These are phyloP conservation scores for Lepidostoma basale DNA, from an alignment of 1,140 invertebrate species.

Conservation along the genomic window DNA sequence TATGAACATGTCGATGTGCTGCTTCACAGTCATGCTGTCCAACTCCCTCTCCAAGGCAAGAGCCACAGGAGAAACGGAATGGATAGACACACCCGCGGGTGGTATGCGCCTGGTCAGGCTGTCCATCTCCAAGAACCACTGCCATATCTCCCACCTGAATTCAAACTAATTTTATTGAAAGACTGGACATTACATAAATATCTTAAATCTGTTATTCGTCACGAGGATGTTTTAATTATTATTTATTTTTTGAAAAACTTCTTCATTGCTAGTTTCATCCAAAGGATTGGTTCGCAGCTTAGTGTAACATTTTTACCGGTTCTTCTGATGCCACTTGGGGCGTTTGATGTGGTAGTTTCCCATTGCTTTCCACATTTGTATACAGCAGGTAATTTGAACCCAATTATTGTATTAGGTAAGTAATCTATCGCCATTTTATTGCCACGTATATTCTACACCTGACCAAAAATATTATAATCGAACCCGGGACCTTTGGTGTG, in stretches of 20 bases:
- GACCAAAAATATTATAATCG: neutral
- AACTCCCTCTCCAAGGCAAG: neutral
- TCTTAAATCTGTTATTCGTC: neutral
- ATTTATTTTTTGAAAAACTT: too few species aligned
- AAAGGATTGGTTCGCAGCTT: too few species aligned
- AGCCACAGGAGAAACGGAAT: neutral
- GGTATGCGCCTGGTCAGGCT: conserved; percentile 9
- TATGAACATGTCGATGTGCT: neutral
- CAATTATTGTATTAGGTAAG: too few species aligned
- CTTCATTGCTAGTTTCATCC: neutral
- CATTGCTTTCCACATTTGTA: too few species aligned
- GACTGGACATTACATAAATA: neutral
- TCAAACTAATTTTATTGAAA: neutral
- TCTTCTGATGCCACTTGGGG: too few species aligned
- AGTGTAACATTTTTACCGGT: too few species aligned
- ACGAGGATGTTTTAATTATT: too few species aligned
- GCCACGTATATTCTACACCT: too few species aligned
- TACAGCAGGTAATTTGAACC: too few species aligned
- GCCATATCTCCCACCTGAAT: conserved; percentile 18
- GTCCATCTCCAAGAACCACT: conserved; percentile 23
- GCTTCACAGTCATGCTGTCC: conserved; percentile 9
- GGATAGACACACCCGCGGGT: neutral
- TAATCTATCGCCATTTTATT: too few species aligned
- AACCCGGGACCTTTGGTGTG: neutral
- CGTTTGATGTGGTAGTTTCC: too few species aligned